Evolutionary conservation across 2,797 vertebrate species (phyloP), one percentile per base, ranked within the genome.

Genomic region (Eospalax fontanierii): DNA sequence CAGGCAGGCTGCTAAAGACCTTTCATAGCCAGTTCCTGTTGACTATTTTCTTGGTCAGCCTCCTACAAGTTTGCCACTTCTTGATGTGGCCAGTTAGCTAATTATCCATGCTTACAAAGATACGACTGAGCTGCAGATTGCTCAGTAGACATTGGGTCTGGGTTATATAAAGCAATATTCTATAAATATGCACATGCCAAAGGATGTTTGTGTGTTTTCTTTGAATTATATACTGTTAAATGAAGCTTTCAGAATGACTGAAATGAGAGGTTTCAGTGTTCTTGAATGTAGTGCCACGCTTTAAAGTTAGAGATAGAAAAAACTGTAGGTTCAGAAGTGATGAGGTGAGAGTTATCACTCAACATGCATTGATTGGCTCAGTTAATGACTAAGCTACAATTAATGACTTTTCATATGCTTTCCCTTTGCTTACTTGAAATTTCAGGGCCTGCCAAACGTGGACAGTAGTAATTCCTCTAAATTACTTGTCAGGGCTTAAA

Each of bases 181-280:
- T 84, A 0, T 78, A 22, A 90, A 50, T 92, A n/a, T 30, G 38
- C 66, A 33, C 28, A 14, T 50, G 7, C 15, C 11, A 24, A 63
- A 40, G 81, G 70, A 40, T 35, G 94, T 73, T 66, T 75, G 19
- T 28, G 2, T 84, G 61, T 87, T 90, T 87, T 61, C 81, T 90
- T 0, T 82, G 80, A 43, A 61, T 91, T 19, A 57, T 16, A 8
- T 18, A 3, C 11, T 79, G 40, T 80, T 79, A 71, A 43, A 26
- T 38, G 57, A 85, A 50, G 33, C 30, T 92, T n/a, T 66, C 73
- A 63, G 38, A 88, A 85, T 71, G 71, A 57, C 90, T 85, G 6
- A 74, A 75, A 43, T 6, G 59, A 76, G 43, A 12, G 35, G 21
- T 63, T 63, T 21, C 1, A 7, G 54, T 40, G 50, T 63, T 95